phyloP scores from a whole-genome alignment of 1,140 invertebrate species.

The Dendroctonus valens region DNA sequence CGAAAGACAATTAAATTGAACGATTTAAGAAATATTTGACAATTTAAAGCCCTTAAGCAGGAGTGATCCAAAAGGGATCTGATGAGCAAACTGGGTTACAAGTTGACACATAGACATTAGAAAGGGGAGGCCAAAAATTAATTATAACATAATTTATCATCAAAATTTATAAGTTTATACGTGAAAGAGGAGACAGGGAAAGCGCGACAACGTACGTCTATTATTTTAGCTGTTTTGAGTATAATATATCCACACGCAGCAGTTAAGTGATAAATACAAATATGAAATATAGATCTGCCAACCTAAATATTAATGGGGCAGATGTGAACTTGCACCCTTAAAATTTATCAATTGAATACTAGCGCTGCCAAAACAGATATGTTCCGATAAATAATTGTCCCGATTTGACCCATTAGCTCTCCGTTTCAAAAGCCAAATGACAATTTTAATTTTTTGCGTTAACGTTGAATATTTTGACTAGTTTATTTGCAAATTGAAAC shows the following conservation, averaged over 20 bases:
- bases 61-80: constrained; percentile 15
- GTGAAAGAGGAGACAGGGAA: constrained; percentile 34
- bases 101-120: constrained; percentile 10
- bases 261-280: constrained; percentile 38
- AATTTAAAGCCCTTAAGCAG: constrained; percentile 8
- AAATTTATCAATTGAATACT: constrained; percentile 39
- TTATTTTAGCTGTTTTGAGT: constrained; percentile 17
- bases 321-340: constrained; percentile 40
- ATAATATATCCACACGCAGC: constrained; percentile 27
- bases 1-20: constrained; percentile 7
- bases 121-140: constrained; percentile 35
- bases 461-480: constrained; percentile 11
- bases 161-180: constrained; percentile 38
- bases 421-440: constrained; percentile 21
- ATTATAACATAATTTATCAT: constrained; percentile 42
- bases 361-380: constrained; percentile 31
- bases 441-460: constrained; percentile 10
- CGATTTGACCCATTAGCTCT: constrained; percentile 16
- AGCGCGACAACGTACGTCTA: constrained; percentile 37
- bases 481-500: constrained; percentile 8
- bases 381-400: constrained; percentile 29
- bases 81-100: constrained; percentile 15
- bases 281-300: constrained; percentile 42
- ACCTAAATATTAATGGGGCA: constrained; percentile 39
- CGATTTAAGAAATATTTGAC: constrained; percentile 7